phyloP scores from a whole-genome alignment of 1,140 invertebrate species.

The Eulimnadia texana region DNA sequence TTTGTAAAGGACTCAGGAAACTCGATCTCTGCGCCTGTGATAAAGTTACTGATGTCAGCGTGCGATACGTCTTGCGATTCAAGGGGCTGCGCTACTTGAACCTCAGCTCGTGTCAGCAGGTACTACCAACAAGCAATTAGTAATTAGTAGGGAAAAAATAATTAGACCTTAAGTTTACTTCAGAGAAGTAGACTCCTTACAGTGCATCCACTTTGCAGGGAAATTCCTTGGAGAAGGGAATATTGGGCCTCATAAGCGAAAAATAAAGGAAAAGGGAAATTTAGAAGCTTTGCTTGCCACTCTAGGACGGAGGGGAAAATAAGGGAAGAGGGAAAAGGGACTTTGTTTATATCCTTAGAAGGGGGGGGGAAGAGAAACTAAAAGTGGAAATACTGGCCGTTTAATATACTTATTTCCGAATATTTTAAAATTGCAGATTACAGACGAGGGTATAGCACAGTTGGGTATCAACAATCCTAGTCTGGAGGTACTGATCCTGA shows the following conservation, averaged over 20 bases:
- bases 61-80: conserved; percentile 48
- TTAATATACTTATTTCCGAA: neutral
- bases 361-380: no score
- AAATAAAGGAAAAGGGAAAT: no score
- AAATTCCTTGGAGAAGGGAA: no score
- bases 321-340: no score
- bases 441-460: conserved; percentile 42
- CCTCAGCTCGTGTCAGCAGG: conserved; percentile 48
- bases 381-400: neutral
- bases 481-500: conserved; percentile 34
- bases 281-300: no score
- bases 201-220: no score
- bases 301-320: no score
- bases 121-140: no score
- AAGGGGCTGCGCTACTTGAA: conserved; percentile 42
- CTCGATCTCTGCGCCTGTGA: conserved; percentile 49
- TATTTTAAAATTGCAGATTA: conserved; percentile 30
- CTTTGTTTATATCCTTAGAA: no score
- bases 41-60: conserved; percentile 50
- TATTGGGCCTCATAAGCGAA: no score
- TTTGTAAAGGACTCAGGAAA: conserved; percentile 20
- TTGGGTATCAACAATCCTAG: conserved; percentile 47
- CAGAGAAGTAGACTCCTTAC: neutral
- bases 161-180: neutral
- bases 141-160: neutral